Conservation (phyloP, 2,888 invertebrate genomes). For the Mesoligia furuncula region DNA sequence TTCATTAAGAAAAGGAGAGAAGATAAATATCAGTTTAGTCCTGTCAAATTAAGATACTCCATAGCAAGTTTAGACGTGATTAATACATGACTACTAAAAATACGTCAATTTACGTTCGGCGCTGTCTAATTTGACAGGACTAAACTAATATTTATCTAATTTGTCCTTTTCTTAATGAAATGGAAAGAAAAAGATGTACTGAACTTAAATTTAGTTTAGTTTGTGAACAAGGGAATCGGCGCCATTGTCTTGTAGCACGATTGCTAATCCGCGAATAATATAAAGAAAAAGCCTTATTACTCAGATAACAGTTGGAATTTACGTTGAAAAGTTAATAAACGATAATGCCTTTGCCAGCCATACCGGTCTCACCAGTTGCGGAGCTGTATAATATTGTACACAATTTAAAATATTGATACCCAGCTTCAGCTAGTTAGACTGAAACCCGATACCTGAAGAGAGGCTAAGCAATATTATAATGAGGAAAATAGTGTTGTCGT, state of each 20-base stretch:
- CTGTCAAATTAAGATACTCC: too few relatives aligned
- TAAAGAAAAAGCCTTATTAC: slow-evolving; percentile 16
- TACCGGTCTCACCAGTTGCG: slow-evolving; percentile 34
- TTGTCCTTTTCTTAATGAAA: too few relatives aligned
- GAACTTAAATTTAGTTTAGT: too few relatives aligned
- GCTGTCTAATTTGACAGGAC: too few relatives aligned
- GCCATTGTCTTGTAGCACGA: slow-evolving; percentile 4
- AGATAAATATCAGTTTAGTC: too few relatives aligned
- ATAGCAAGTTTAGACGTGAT: too few relatives aligned
- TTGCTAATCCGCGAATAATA: slow-evolving; percentile 2
- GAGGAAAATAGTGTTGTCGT: background rate
- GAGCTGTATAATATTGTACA: slow-evolving; percentile 13
- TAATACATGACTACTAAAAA: too few relatives aligned
- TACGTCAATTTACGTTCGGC: too few relatives aligned
- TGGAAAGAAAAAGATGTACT: too few relatives aligned
- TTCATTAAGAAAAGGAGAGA: too few relatives aligned
- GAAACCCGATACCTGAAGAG: slow-evolving; percentile 16
- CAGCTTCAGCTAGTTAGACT: slow-evolving; percentile 1
- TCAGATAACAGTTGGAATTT: slow-evolving; percentile 23
- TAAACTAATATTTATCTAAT: too few relatives aligned
- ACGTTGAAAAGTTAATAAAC: slow-evolving; percentile 38
- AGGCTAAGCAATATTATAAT: slow-evolving; percentile 4
- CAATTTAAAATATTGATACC: slow-evolving; percentile 16
- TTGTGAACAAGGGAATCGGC: too few relatives aligned
- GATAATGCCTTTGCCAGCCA: slow-evolving; percentile 21